phyloP scores from a whole-genome alignment of 2,888 invertebrate genomes.

The Drosophila birchii region DNA sequence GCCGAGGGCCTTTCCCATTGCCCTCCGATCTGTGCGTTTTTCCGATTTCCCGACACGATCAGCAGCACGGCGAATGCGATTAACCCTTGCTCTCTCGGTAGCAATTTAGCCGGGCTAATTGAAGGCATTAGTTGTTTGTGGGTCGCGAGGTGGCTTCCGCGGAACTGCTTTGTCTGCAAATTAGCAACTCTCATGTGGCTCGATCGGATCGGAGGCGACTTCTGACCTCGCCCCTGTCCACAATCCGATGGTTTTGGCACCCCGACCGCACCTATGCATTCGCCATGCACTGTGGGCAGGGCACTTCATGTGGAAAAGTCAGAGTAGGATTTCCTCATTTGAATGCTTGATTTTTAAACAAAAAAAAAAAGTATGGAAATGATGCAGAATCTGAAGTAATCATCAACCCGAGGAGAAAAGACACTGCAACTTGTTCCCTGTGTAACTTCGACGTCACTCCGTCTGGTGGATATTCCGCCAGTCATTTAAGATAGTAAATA shows the following conservation, averaged over 20 bases:
- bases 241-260: slow-evolving; percentile 70
- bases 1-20: slow-evolving; percentile 54
- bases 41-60: slow-evolving; percentile 46
- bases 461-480: slow-evolving; percentile 57
- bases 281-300: slow-evolving; percentile 49
- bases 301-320: slow-evolving; percentile 13
- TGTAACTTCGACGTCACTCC: slow-evolving; percentile 32
- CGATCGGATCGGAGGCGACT: slow-evolving; percentile 62
- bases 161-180: slow-evolving; percentile 71
- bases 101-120: slow-evolving; percentile 70
- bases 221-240: slow-evolving; percentile 50
- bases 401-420: background rate
- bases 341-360: slow-evolving; percentile 11
- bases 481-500: slow-evolving; percentile 1
- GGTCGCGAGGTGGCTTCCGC: slow-evolving; percentile 65
- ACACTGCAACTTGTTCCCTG: background rate
- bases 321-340: slow-evolving; percentile 19
- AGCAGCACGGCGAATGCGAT: slow-evolving; percentile 76
- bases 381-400: background rate
- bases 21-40: background rate
- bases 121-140: slow-evolving; percentile 80
- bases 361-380: background rate
- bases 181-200: slow-evolving; percentile 62
- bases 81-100: slow-evolving; percentile 55
- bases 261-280: slow-evolving; percentile 48